A percentile compares a stretch with the other conserved stretches of the same genome.
Conservation (phyloP, 37 sponge, comb jelly and placozoan genomes). For the Cliona cf. orientalis region DNA sequence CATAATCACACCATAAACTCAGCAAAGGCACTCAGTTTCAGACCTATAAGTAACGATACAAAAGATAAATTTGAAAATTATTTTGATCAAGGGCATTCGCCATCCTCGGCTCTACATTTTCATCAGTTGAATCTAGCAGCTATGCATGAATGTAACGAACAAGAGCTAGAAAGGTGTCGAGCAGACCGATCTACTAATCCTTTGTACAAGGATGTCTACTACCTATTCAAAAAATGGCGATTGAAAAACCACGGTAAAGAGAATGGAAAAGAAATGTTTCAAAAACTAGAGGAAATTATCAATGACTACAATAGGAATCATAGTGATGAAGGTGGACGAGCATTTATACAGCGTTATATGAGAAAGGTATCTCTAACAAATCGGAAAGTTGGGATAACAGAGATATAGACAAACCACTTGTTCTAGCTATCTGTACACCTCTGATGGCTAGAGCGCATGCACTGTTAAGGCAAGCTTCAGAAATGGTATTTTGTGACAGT, state of each 20-base stretch:
- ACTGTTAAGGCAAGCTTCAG: background rate
- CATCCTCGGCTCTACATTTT: constrained; percentile 6
- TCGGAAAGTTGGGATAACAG: background rate
- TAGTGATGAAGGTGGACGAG: background rate
- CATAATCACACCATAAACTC: background rate
- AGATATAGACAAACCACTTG: background rate
- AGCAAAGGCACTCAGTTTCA: background rate
- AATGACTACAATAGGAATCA: constrained; percentile 3
- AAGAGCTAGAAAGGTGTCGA: background rate
- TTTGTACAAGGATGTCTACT: background rate
- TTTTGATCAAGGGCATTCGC: background rate
- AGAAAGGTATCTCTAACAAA: background rate
- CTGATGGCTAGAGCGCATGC: constrained; percentile 15
- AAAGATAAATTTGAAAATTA: background rate
- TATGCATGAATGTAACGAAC: constrained; percentile 1
- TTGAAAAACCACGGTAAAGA: background rate
- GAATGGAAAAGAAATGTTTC: constrained; percentile 3
- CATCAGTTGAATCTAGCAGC: background rate
- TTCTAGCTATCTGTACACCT: constrained; percentile 10
- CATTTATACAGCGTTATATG: constrained; percentile 13
- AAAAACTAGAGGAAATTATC: background rate
- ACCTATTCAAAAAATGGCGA: constrained; percentile 17
- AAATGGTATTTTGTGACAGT: constrained; percentile 5
- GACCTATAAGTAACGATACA: background rate
- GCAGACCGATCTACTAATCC: constrained; percentile 19